Conservation (phyloP, 2,888 invertebrate genomes). For the Pseudococcus longispinus region DNA sequence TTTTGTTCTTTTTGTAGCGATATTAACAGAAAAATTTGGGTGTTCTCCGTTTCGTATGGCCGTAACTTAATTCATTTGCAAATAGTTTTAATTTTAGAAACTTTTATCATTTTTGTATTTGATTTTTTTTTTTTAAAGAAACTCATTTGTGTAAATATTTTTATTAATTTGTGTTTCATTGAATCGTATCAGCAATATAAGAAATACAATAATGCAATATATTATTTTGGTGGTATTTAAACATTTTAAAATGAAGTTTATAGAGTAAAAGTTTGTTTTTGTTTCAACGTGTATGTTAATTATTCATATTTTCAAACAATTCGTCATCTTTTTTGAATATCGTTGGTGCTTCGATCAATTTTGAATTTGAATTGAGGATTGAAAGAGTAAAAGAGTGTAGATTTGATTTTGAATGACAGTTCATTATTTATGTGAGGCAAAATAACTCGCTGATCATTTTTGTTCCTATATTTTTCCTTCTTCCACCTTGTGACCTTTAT, state of each 20-base stretch:
- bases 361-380: neutral
- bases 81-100: constrained; percentile 8
- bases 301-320: neutral
- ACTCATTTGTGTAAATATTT: neutral
- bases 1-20: neutral
- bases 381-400: too few species aligned
- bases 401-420: too few species aligned
- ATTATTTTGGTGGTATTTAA: neutral
- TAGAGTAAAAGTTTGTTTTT: neutral
- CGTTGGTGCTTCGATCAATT: neutral
- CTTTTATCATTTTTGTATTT: constrained; percentile 5
- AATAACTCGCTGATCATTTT: too few species aligned
- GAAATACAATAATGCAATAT: neutral
- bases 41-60: neutral
- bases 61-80: neutral
- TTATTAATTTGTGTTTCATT: neutral
- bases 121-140: neutral
- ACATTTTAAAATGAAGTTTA: neutral
- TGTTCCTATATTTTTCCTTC: too few species aligned
- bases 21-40: neutral
- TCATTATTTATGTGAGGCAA: too few species aligned
- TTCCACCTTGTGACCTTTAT: too few species aligned
- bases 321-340: neutral
- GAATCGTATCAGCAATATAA: neutral
- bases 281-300: neutral